These are phyloP conservation scores for Lepidothrix coronata DNA, from an alignment of 2,113 vertebrate genomes.

Conservation along the genomic window DNA sequence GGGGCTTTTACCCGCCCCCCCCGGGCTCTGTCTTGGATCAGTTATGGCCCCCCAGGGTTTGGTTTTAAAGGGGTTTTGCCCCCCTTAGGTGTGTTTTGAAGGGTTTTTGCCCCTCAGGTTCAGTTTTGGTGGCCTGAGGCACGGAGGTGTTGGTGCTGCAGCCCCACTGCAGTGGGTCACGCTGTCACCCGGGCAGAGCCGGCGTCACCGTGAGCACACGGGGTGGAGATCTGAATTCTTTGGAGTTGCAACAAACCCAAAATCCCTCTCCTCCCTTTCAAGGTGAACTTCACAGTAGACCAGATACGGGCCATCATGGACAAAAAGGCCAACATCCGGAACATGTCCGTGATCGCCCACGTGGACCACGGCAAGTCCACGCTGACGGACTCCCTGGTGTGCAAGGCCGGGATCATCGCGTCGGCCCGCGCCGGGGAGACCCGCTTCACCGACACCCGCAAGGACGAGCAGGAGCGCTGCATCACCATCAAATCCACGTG, in stretches of 20 bases:
- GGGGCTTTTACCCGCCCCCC: no score
- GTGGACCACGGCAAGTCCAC: slow-evolving; percentile 97
- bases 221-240: fast-evolving
- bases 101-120: neutral
- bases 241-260: no score
- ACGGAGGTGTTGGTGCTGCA: fast-evolving
- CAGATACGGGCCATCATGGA: slow-evolving; percentile 99
- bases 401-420: slow-evolving; percentile 97
- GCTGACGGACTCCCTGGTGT: slow-evolving; percentile 92
- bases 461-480: slow-evolving; percentile 95
- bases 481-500: slow-evolving; percentile 99
- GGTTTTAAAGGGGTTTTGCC: no score
- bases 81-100: no score
- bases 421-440: slow-evolving; percentile 91
- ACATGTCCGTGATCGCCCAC: slow-evolving; percentile 98
- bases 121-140: fast-evolving
- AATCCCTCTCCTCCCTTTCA: neutral
- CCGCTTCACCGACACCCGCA: slow-evolving; percentile 92
- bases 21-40: no score
- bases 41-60: no score
- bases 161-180: neutral
- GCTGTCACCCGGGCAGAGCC: fast-evolving
- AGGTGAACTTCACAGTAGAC: slow-evolving; percentile 98
- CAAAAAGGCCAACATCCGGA: slow-evolving; percentile 97
- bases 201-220: fast-evolving